Evolutionary conservation across 2,113 vertebrate species (phyloP), one percentile per base, ranked within the genome.

Genomic region (Tragelaphus imberbis): DNA sequence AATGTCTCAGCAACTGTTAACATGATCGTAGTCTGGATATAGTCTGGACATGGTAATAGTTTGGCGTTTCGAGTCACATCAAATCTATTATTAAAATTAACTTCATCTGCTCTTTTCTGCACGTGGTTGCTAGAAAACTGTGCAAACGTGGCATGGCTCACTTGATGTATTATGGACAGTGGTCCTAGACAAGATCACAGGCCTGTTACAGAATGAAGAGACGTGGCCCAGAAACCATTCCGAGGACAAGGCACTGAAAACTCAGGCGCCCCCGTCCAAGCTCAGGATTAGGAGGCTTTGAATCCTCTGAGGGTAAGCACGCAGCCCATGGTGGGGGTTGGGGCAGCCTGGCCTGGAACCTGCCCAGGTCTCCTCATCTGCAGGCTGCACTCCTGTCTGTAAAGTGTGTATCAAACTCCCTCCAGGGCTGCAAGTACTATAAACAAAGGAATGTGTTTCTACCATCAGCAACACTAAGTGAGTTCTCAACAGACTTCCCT

Each of bases 21-120:
- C 56, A 71, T 61, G 10, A 93, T 47, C 79, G 40, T 19, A 65
- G 7, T 8, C 15, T 49, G 12, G 55, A 77, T 68, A 85, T 2
- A 91, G 51, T 30, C 59, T 79, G 33, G 40, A 89, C 27, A 55
- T 28, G 11, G 49, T 40, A 77, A 86, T 1, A 59, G 47, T 40
- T 36, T 90, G 16, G 93, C 23, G 15, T 53, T 90, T 0, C 56
- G 15, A 65, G 12, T 90, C 93, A 97, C 89, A 56, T 59, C 51
- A 90, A 94, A 44, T 17, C 33, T 44, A 91, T 51, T 77, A 96
- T n/a, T 59, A 84, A 84, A 95, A 84, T 90, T 85, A 86, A 92
- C 68, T 86, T 56, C 51, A 82, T 25, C 10, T 92, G n/a, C 53
- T 84, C 90, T 21, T 63, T 88, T 86, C 79, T 95, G 12, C n/a